Evolutionary conservation across 1,140 invertebrate genomes (phyloP), one percentile per base, ranked within the genome.

Genomic region (Drosophila persimilis): DNA sequence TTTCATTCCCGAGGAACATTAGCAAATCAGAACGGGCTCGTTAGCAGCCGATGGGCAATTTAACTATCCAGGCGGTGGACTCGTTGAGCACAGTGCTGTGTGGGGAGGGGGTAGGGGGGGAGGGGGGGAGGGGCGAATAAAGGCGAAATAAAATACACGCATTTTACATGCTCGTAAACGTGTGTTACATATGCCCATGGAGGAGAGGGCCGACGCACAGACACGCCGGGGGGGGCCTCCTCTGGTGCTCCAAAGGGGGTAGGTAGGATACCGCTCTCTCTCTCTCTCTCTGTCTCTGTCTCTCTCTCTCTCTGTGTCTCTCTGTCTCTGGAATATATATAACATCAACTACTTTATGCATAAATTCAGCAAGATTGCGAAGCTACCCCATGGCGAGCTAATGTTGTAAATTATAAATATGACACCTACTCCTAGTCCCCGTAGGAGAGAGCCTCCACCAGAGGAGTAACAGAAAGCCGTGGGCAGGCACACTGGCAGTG

Each of bases 391-490:
- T 88, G 83, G 83, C 78, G 83, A 83, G 83, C 83, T 83, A 88
- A 88, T 88, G 83, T 88, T 88, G 83, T 88, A 88, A 88, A 88
- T 88, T 88, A 88, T 88, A 88, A 88, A 88, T 88, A 88, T 88
- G 83, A 88, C 83, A 88, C 83, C 83, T 88, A 88, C 83, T 88
- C 83, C 81, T 78, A 86, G 78, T 65, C 11, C 35, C 29, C 26
- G 20, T 29, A 46, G 43, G 47, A 75, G 61, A 69, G 58, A 31
- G 51, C 41, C 47, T 8, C 31, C 7, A 26, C 29, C 31, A 13
- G 11, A 5, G 9, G 9, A 39, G 35, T 39, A 39, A 39, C 35
- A 39, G 62, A 80, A 80, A 70, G 60, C 75, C 80, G 80, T 84
- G 80, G 75, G 80, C 80, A 80, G 79, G 66, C 73, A 54, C 45